These are phyloP conservation scores for Cryptus armator DNA, from an alignment of 2,888 invertebrate genomes.

Conservation along the genomic window DNA sequence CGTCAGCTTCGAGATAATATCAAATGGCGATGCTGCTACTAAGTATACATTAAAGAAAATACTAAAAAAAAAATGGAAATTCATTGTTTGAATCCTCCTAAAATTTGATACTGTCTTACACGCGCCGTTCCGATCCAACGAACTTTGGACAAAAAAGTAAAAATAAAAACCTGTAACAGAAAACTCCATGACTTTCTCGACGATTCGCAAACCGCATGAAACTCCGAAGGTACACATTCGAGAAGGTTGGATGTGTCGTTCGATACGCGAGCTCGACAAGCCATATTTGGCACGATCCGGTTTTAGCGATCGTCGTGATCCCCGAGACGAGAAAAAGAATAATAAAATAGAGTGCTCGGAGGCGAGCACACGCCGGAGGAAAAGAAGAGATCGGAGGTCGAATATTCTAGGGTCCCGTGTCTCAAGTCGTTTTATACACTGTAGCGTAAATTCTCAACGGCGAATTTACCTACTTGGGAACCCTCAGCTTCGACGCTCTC, in stretches of 20 bases:
- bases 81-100: too few relatives aligned
- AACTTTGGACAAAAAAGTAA: not conserved
- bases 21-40: too few relatives aligned
- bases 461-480: too few relatives aligned
- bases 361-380: constrained; percentile 5
- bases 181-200: constrained; percentile 62
- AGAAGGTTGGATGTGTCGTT: constrained; percentile 19
- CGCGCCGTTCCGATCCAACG: not conserved
- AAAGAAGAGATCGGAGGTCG: constrained; percentile 33
- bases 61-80: too few relatives aligned
- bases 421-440: not conserved
- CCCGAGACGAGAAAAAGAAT: constrained; percentile 43
- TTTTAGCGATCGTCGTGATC: constrained; percentile 69
- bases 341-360: constrained; percentile 10
- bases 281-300: constrained; percentile 75
- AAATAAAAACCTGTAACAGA: constrained; percentile 26
- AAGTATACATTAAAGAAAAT: too few relatives aligned
- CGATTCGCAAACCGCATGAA: constrained; percentile 43
- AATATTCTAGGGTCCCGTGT: constrained; percentile 2
- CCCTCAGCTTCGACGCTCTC: too few relatives aligned
- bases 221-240: constrained; percentile 35
- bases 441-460: too few relatives aligned
- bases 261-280: constrained; percentile 51
- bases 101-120: not conserved
- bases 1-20: too few relatives aligned